phyloP scores from a whole-genome alignment of 2,888 invertebrate genomes.

The Lissocephala sabroskyi region DNA sequence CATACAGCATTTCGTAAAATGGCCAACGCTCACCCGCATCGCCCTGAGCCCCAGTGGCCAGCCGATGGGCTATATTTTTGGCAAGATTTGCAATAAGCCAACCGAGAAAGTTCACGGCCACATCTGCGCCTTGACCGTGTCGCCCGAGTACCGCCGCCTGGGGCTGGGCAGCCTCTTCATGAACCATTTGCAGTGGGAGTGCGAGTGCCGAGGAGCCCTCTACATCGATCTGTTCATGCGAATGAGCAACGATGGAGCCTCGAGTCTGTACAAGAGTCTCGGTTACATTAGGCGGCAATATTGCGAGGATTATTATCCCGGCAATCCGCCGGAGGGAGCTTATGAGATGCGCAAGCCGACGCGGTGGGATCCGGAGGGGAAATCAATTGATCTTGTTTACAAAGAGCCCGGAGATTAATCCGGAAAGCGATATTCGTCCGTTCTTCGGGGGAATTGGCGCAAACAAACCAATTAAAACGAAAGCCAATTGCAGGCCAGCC shows the following conservation, averaged over 20 bases:
- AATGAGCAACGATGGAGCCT: conserved; percentile 32
- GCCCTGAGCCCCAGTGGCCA: conserved; percentile 24
- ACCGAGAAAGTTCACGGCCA: conserved; percentile 24
- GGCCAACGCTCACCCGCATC: conserved; percentile 30
- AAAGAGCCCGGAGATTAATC: too few relatives aligned
- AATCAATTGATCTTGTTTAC: background rate
- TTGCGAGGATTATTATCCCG: conserved; percentile 37
- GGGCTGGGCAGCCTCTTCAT: conserved; percentile 41
- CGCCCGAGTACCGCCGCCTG: conserved; percentile 29
- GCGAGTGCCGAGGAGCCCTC: conserved; percentile 18
- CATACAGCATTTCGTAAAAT: conserved; percentile 29
- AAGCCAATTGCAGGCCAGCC: conserved; percentile 32
- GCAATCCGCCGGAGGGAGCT: conserved; percentile 32
- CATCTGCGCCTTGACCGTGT: conserved; percentile 32
- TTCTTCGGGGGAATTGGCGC: background rate
- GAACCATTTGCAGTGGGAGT: conserved; percentile 18
- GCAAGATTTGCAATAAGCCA: conserved; percentile 17
- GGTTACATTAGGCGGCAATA: conserved; percentile 24
- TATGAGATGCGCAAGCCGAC: conserved; percentile 35
- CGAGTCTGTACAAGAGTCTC: conserved; percentile 22
- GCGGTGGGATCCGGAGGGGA: background rate
- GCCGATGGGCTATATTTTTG: conserved; percentile 37
- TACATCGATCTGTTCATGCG: conserved; percentile 35
- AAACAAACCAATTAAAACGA: background rate
- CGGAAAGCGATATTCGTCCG: too few relatives aligned